These are phyloP conservation scores for Callinectes sapidus DNA, from an alignment of 2,888 invertebrate species.

Conservation along the genomic window DNA sequence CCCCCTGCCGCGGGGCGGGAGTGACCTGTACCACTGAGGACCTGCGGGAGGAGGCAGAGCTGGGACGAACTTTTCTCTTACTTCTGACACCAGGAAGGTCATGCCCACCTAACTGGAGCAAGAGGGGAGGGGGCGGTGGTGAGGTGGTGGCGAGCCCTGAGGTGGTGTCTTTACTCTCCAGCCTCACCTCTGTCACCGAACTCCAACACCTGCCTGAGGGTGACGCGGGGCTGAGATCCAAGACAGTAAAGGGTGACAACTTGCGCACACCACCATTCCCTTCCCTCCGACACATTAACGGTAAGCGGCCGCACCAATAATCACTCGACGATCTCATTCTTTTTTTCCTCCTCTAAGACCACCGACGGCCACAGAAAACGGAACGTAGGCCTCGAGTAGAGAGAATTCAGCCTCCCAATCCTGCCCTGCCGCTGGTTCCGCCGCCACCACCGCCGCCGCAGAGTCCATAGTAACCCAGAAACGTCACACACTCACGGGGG, in stretches of 20 bases:
- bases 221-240: background rate
- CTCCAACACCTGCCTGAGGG: background rate
- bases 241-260: background rate
- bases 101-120: background rate
- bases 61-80: background rate
- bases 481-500: too few relatives aligned
- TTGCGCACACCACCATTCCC: background rate
- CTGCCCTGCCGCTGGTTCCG: background rate
- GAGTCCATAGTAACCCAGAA: too few relatives aligned
- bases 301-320: background rate
- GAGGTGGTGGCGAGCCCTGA: background rate
- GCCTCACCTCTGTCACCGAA: background rate
- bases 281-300: background rate
- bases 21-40: background rate
- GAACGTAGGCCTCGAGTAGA: conserved; percentile 5
- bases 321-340: background rate
- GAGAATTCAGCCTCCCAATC: background rate
- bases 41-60: background rate
- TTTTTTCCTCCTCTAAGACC: background rate
- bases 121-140: background rate
- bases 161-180: background rate
- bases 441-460: background rate
- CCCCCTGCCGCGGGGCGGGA: background rate
- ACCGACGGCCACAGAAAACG: conserved; percentile 3
- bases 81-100: background rate